These are phyloP conservation scores for Tychaedon coryphoeus DNA, from an alignment of 2,113 vertebrate genomes.

Conservation along the genomic window DNA sequence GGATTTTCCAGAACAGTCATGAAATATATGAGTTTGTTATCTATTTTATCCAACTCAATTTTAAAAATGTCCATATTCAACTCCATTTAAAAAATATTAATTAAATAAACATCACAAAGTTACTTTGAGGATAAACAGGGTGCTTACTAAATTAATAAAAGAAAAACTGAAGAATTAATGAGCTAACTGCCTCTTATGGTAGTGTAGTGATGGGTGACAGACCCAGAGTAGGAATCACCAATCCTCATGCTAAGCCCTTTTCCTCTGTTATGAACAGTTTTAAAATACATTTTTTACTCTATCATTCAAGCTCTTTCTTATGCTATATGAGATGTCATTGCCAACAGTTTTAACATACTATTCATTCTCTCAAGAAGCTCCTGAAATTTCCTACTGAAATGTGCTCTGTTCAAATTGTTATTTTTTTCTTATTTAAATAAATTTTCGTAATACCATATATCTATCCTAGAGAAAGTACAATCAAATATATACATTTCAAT, in stretches of 20 bases:
- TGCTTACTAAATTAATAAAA: not conserved
- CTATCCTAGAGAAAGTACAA: not conserved
- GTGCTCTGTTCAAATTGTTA: not conserved
- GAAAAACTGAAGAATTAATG: not conserved
- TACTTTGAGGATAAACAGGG: not conserved
- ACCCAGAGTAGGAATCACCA: not conserved
- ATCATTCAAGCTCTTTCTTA: not conserved
- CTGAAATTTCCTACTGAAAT: not conserved
- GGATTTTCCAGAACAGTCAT: not conserved
- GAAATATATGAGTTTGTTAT: not conserved
- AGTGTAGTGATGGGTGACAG: not conserved
- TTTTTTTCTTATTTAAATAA: not conserved
- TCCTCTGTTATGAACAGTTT: not conserved
- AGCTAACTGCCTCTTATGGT: not conserved
- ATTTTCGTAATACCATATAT: not conserved
- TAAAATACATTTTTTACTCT: not conserved
- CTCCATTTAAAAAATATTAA: not conserved
- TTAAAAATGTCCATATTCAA: not conserved
- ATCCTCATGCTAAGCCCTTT: not conserved
- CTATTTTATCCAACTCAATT: not conserved
- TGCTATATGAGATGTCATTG: too few relatives aligned
- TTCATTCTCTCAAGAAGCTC: not conserved
- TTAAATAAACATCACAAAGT: not conserved
- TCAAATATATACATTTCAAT: not conserved
- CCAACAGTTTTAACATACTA: not conserved